A percentile compares a stretch with the other conserved stretches of the same genome.
Conservation (phyloP, 2,888 invertebrate species). For the Andrena chrysosceles region DNA sequence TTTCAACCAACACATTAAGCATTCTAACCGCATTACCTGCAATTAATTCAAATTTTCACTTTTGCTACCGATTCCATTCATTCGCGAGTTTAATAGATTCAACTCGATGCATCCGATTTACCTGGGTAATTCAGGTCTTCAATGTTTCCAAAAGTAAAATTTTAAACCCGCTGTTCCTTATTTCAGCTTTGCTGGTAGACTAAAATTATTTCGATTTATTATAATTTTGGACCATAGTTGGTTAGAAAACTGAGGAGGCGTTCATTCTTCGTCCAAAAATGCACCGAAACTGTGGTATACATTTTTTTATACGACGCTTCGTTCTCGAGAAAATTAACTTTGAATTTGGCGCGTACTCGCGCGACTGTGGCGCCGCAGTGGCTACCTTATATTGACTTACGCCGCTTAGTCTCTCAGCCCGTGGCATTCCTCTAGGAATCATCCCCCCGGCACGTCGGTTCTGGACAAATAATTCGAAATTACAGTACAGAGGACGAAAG, state of each 20-base stretch:
- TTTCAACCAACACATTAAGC: background rate
- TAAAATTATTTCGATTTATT: background rate
- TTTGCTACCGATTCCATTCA: background rate
- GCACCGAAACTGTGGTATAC: too few species aligned
- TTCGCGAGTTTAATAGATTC: too few species aligned
- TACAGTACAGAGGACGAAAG: constrained; percentile 34
- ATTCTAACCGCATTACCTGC: background rate
- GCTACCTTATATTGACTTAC: background rate
- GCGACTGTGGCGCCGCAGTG: too few species aligned
- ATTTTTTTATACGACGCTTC: too few species aligned
- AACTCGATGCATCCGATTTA: too few species aligned
- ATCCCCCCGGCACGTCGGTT: background rate
- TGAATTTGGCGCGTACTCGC: too few species aligned
- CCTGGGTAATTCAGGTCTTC: background rate
- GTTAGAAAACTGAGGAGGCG: too few species aligned
- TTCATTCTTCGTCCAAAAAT: too few species aligned
- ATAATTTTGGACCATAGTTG: too few species aligned
- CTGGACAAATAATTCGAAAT: constrained; percentile 10
- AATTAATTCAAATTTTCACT: background rate
- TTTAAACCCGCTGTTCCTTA: background rate
- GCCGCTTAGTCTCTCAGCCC: background rate
- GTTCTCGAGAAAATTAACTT: too few species aligned
- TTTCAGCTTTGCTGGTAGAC: background rate
- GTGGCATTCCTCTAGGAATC: background rate
- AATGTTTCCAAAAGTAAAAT: background rate